Conservation (phyloP, 2,888 invertebrate species). For the Muschampia plurimacula region DNA sequence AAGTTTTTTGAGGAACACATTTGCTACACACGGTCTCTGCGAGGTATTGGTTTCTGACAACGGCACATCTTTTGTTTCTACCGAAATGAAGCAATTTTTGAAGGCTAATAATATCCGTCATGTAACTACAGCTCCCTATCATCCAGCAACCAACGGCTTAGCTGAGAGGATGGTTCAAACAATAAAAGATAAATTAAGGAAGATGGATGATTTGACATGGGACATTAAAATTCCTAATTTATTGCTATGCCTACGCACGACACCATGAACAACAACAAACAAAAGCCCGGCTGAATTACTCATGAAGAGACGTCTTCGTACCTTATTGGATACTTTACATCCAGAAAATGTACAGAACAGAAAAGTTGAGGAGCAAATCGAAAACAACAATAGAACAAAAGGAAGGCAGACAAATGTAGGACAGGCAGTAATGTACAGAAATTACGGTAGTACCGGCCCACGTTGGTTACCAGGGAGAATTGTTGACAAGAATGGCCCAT, state of each 20-base stretch:
- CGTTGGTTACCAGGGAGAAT: conserved; percentile 23
- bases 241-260: conserved; percentile 21
- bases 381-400: conserved; percentile 27
- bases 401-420: conserved; percentile 33
- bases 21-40: conserved; percentile 39
- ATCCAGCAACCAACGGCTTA: conserved; percentile 43
- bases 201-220: conserved; percentile 40
- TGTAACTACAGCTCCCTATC: conserved; percentile 41
- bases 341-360: conserved; percentile 29
- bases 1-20: conserved; percentile 5
- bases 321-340: conserved; percentile 37
- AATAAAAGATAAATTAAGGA: conserved; percentile 42
- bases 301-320: conserved; percentile 40
- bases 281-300: conserved; percentile 41
- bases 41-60: conserved; percentile 36
- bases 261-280: conserved; percentile 38
- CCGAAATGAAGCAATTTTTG: conserved; percentile 42
- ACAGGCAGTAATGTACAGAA: conserved; percentile 22
- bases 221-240: conserved; percentile 38
- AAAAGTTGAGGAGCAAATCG: conserved; percentile 30
- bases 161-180: conserved; percentile 46
- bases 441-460: neutral
- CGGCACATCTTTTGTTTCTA: conserved; percentile 39
- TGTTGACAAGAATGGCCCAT: conserved; percentile 27
- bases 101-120: conserved; percentile 40